Evolutionary conservation across 1,140 invertebrate species (phyloP).

Genomic region (Atta cephalotes): DNA sequence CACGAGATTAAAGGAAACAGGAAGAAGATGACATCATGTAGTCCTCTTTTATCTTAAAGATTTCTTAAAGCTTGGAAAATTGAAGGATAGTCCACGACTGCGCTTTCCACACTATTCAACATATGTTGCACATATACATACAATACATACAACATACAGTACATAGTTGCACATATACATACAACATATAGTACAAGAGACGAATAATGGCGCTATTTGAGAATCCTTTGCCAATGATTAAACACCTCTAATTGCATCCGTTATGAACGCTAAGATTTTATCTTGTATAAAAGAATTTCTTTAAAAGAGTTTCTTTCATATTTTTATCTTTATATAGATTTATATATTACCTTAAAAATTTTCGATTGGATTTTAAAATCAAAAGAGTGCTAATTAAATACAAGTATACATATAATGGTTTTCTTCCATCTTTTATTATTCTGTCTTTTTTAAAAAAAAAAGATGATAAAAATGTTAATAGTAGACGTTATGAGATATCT

Average conservation of each 20-base stretch:
- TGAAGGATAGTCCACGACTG: background rate
- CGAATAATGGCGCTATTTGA: background rate
- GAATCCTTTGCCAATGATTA: background rate
- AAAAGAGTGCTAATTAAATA: background rate
- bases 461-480: background rate
- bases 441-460: background rate
- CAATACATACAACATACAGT: background rate
- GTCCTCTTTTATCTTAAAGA: background rate
- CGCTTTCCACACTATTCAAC: background rate
- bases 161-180: background rate
- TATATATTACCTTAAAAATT: too few species aligned
- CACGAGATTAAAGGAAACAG: too few species aligned
- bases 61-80: constrained; percentile 27
- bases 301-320: background rate
- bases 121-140: background rate
- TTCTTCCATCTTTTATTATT: background rate
- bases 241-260: background rate
- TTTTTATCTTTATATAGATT: background rate
- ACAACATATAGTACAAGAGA: background rate
- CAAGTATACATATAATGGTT: background rate
- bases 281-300: background rate
- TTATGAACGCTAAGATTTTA: background rate
- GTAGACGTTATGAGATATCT: background rate
- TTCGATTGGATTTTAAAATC: background rate
- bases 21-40: background rate